These are phyloP conservation scores for Hemaris fuciformis DNA, from an alignment of 2,888 invertebrate species.

Conservation along the genomic window DNA sequence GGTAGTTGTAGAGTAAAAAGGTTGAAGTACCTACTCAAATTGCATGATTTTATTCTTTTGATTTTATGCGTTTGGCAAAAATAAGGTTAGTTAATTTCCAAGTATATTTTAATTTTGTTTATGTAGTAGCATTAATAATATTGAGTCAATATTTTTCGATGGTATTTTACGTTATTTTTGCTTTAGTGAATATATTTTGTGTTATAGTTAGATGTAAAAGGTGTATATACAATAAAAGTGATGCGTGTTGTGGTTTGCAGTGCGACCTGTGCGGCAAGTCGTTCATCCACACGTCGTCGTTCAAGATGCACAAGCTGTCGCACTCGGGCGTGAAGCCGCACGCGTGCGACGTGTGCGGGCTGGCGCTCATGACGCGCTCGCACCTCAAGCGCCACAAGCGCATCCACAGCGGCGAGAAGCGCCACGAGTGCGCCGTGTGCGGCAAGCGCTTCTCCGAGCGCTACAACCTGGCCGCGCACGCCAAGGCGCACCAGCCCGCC, in stretches of 20 bases:
- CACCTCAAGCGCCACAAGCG: conserved; percentile 86
- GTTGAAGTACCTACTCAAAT: too few species aligned
- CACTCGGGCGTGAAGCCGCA: conserved; percentile 84
- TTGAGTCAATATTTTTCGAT: too few species aligned
- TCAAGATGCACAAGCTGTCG: conserved; percentile 85
- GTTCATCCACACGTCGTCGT: conserved; percentile 86
- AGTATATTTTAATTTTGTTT: background rate
- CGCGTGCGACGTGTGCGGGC: conserved; percentile 82
- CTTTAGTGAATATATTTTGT: background rate
- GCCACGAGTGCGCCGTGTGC: conserved; percentile 80
- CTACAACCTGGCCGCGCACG: conserved; percentile 75
- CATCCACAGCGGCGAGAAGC: conserved; percentile 84
- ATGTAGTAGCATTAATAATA: too few species aligned
- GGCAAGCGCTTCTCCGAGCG: conserved; percentile 83
- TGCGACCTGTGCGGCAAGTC: conserved; percentile 84
- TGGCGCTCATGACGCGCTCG: conserved; percentile 83
- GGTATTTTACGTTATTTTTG: too few species aligned
- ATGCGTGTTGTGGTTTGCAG: conserved; percentile 43
- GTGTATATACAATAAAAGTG: background rate
- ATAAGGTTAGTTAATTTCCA: too few species aligned
- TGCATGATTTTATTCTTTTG: too few species aligned
- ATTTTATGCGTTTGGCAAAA: too few species aligned
- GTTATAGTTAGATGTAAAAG: background rate
- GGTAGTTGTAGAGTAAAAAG: too few species aligned
- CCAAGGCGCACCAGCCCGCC: conserved; percentile 59